Percentiles rank a stretch among this genome's conserved stretches.
phyloP scores from a whole-genome alignment of 2,113 vertebrate genomes.

The Capricornis sumatraensis region DNA sequence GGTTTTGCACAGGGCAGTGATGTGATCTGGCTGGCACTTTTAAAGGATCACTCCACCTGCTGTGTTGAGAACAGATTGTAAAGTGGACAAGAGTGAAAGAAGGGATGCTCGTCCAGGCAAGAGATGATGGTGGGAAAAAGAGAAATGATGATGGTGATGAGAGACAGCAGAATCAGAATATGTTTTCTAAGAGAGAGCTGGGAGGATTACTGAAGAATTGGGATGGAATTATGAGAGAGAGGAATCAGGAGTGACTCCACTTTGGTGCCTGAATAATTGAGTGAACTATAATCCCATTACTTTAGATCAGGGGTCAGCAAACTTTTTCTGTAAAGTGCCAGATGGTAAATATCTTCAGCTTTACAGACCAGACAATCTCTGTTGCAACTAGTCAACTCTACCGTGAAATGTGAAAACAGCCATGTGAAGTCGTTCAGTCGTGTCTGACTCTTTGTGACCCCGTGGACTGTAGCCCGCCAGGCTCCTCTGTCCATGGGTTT shows the following conservation, averaged over 20 bases:
- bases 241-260: not conserved
- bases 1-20: not conserved
- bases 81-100: not conserved
- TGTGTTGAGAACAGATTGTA: not conserved
- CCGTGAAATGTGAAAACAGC: not conserved
- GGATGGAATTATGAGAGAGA: not conserved
- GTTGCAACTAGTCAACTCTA: not conserved
- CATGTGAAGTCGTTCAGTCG: too few species aligned
- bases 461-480: too few species aligned
- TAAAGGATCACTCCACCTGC: not conserved
- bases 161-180: not conserved
- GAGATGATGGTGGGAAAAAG: not conserved
- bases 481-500: too few species aligned
- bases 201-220: not conserved
- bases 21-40: not conserved
- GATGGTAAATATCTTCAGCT: not conserved
- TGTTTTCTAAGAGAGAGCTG: slow-evolving; percentile 22
- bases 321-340: not conserved
- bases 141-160: not conserved
- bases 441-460: too few species aligned
- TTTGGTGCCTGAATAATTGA: slow-evolving; percentile 2
- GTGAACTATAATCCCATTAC: not conserved
- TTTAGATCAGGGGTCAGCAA: not conserved
- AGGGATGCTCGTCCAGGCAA: not conserved
- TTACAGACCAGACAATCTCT: not conserved